Conservation (phyloP, 1,140 invertebrate species). For the Drosophila bipectinata region DNA sequence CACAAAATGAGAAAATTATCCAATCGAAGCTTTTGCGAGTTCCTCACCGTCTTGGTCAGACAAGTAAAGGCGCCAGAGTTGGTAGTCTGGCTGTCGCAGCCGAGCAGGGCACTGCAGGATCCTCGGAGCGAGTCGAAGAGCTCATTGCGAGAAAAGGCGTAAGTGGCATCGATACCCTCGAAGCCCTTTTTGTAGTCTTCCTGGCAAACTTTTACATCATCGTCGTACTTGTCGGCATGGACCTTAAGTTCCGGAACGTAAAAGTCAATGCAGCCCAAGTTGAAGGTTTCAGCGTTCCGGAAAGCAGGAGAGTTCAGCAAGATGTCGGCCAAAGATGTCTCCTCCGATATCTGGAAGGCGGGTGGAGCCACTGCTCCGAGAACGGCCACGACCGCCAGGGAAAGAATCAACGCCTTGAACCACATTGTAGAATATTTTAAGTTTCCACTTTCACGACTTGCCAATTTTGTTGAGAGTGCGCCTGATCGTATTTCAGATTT, state of each 20-base stretch:
- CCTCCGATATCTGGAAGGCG: neutral
- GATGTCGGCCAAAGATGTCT: conserved; percentile 6
- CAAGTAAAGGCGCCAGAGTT: neutral
- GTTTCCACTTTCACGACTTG: conserved; percentile 1
- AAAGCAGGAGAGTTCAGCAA: conserved; percentile 10
- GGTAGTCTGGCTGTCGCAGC: neutral
- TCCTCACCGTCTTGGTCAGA: neutral
- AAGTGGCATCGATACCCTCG: neutral
- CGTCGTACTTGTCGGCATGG: conserved; percentile 15
- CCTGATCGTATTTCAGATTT: neutral
- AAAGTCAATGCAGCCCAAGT: conserved; percentile 20
- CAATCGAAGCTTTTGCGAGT: neutral
- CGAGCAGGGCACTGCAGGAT: neutral
- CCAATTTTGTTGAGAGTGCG: neutral
- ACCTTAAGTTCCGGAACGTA: conserved; percentile 23
- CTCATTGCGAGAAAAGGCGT: neutral
- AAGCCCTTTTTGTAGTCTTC: neutral
- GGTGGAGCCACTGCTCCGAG: neutral
- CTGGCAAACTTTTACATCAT: neutral
- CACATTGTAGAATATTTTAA: conserved; percentile 9
- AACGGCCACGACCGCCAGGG: conserved; percentile 12
- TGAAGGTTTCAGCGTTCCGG: conserved; percentile 8
- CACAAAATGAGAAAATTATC: too few relatives aligned
- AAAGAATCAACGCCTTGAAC: conserved; percentile 7
- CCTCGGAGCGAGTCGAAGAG: neutral